Evolutionary conservation across 2,797 vertebrate species (phyloP).

Genomic region (Pygocentrus nattereri): DNA sequence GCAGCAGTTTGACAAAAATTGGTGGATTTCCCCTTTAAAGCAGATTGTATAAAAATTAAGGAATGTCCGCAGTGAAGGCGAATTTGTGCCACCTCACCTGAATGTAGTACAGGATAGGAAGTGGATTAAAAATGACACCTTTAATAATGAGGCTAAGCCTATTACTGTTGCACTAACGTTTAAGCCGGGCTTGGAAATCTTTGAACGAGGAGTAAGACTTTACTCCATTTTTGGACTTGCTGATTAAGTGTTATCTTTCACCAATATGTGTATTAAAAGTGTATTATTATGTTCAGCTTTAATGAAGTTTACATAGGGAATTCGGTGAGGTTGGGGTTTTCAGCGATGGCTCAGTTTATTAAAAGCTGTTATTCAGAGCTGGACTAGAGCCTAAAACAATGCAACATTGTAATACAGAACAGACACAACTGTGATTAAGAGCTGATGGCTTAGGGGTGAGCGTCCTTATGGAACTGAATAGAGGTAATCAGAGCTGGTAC

Average conservation of each 20-base stretch:
- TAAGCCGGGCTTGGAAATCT: neutral
- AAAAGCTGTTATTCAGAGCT: neutral
- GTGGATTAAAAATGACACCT: slow-evolving; percentile 4
- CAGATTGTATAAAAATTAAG: neutral
- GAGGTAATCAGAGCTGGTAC: too few species aligned
- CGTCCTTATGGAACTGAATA: too few species aligned
- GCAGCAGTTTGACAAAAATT: too few species aligned
- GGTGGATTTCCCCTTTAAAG: neutral
- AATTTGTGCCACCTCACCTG: neutral
- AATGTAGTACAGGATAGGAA: neutral
- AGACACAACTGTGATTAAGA: too few species aligned
- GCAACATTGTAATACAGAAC: too few species aligned
- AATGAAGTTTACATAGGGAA: neutral
- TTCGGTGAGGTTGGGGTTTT: neutral
- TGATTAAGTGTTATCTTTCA: neutral
- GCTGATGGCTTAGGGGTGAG: too few species aligned
- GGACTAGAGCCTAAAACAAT: too few species aligned
- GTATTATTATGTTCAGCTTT: neutral
- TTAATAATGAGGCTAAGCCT: neutral
- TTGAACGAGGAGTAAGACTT: neutral
- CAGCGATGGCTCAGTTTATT: neutral
- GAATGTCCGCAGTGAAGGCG: neutral
- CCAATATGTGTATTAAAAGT: neutral
- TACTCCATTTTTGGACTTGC: neutral
- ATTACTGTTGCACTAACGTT: neutral